A percentile compares a stretch with the other conserved stretches of the same genome.
Conservation (phyloP, 2,113 vertebrate genomes). For the Girardinichthys multiradiatus region DNA sequence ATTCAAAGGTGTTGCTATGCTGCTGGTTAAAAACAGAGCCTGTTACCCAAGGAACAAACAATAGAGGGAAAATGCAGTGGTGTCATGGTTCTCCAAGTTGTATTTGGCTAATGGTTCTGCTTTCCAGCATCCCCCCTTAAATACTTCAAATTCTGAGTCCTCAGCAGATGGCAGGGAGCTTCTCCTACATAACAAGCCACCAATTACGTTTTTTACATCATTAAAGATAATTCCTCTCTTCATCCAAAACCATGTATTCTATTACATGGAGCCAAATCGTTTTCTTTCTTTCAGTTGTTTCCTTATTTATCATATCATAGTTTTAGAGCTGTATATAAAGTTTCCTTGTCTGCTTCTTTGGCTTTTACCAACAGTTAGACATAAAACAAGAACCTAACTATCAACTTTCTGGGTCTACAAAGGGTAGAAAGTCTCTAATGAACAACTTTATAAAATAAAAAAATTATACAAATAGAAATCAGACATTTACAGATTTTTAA, state of each 20-base stretch:
- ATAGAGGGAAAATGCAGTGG: too few species aligned
- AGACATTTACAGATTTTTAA: neutral
- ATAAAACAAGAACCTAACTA: neutral
- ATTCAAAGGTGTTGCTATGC: too few species aligned
- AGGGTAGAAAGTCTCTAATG: neutral
- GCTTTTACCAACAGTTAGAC: neutral
- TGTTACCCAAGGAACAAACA: too few species aligned
- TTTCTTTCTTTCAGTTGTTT: neutral
- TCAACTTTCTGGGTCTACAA: neutral
- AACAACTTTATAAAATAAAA: neutral
- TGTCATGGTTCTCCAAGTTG: too few species aligned
- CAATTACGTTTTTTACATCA: neutral
- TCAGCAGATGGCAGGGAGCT: neutral
- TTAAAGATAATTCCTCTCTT: neutral
- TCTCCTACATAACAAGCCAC: neutral
- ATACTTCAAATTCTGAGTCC: neutral
- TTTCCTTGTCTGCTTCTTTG: neutral
- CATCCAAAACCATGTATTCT: neutral
- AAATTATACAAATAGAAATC: neutral
- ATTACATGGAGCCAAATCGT: neutral
- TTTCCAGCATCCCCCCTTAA: neutral
- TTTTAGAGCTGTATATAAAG: neutral
- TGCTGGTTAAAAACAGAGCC: too few species aligned
- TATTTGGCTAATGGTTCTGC: neutral
- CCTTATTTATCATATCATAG: neutral